phyloP scores from a whole-genome alignment of 1,140 invertebrate genomes.

The Phymorhynchus buccinoides region DNA sequence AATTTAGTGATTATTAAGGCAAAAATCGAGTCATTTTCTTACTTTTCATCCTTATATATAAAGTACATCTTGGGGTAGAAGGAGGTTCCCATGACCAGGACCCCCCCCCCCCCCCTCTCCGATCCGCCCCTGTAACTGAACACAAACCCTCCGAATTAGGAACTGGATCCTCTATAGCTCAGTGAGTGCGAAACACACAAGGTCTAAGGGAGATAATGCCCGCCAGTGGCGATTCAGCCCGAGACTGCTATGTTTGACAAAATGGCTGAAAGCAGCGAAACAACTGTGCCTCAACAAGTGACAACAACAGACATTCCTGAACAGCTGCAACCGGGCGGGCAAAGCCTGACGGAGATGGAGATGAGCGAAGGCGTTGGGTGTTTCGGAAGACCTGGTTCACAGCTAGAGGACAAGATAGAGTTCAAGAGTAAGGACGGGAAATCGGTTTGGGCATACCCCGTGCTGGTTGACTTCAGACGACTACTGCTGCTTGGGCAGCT shows the following conservation, averaged over 20 bases:
- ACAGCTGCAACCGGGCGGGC: neutral
- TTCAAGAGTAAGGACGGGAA: slow-evolving; percentile 63
- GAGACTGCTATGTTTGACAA: slow-evolving; percentile 66
- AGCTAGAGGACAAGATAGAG: slow-evolving; percentile 59
- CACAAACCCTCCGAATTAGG: neutral
- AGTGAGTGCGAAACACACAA: neutral
- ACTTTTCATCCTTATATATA: no score
- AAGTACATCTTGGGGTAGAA: no score
- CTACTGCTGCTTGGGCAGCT: slow-evolving; percentile 55
- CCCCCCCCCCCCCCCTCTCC: no score
- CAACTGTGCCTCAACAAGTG: slow-evolving; percentile 7
- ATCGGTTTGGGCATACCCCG: slow-evolving; percentile 56
- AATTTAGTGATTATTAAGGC: no score
- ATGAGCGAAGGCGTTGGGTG: slow-evolving; percentile 41
- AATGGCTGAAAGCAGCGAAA: slow-evolving; percentile 55
- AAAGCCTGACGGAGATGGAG: neutral
- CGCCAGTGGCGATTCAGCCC: slow-evolving; percentile 54
- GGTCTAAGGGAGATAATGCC: slow-evolving; percentile 23
- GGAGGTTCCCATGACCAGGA: no score
- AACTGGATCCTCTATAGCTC: neutral
- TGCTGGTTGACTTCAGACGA: slow-evolving; percentile 66
- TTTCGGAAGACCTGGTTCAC: slow-evolving; percentile 58
- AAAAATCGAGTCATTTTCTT: no score
- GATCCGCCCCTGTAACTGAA: no score
- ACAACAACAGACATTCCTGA: neutral